Conservation (phyloP, 2,113 vertebrate species). For the Prolemur simus region DNA sequence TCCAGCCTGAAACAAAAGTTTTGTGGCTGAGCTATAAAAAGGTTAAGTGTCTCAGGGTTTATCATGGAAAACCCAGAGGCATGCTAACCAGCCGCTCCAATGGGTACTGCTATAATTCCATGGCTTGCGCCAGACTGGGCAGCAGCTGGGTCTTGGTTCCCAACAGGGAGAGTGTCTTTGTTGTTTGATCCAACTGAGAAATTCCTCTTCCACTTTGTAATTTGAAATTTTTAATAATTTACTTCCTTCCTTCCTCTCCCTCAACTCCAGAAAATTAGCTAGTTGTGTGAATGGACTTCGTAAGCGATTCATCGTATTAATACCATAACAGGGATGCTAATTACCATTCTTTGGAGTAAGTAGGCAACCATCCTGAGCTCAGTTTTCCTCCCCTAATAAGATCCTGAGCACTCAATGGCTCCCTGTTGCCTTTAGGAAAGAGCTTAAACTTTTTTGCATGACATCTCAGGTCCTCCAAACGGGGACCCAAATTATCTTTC, state of each 20-base stretch:
- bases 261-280: background rate
- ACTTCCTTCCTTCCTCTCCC: slow-evolving; percentile 23
- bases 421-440: slow-evolving; percentile 12
- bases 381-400: background rate
- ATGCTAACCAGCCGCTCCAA: slow-evolving; percentile 39
- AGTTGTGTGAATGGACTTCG: rapidly evolving
- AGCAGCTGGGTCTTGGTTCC: slow-evolving; percentile 65
- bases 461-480: background rate
- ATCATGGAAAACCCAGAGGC: slow-evolving; percentile 40
- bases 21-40: slow-evolving; percentile 26
- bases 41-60: background rate
- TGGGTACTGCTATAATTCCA: background rate
- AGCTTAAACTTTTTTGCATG: background rate
- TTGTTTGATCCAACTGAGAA: background rate
- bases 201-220: slow-evolving; percentile 67
- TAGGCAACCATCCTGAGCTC: background rate
- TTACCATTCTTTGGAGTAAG: background rate
- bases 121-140: slow-evolving; percentile 48
- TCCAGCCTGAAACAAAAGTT: slow-evolving; percentile 38
- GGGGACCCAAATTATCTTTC: background rate
- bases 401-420: background rate
- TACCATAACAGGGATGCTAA: background rate
- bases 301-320: background rate
- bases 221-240: slow-evolving; percentile 57
- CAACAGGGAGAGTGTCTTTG: slow-evolving; percentile 54